Base-by-base conservation (phyloP, 92 coral and sea anemone species). In the Plumapathes pennacea region DNA sequence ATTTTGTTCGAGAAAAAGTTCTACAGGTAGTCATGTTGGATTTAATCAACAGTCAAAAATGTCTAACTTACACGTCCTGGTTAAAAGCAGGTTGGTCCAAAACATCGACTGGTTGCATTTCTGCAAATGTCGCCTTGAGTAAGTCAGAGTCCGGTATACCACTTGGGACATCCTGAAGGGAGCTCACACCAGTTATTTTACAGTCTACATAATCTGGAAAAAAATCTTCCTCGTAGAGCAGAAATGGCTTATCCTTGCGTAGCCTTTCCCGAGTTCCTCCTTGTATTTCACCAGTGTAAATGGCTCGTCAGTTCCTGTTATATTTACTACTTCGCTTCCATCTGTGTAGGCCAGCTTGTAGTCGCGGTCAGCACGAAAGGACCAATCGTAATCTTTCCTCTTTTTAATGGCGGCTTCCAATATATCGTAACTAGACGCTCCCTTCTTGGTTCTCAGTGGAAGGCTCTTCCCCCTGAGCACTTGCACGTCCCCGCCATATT, bases 221-320 rank as follows among this genome's bases (percentile, higher is more conserved):
- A n/a, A n/a, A n/a, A n/a, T 41, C 53, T 60, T 38, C 21, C 68
- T 60, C 24, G 33, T 42, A 45, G 39, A 41, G 38, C 37, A 43
- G 54, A 50, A 51, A 29, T 38, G 18, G 33, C 46, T 14, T 13
- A 67, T 67, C 44, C 64, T 31, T 20, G 53, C 11, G 32, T 37
- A 67, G 29, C 64, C 64, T 54, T 67, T 53, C 40, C 74, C 74
- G 14, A 54, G 64, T 55, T 55, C 46, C 44, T 67, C 64, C 48
- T 67, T 67, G 47, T 67, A 67, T 32, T 54, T 54, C 31, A 40
- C 21, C n/a, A 67, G 65, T 41, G 65, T 42, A 48, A 67, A 67
- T 31, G 53, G 45, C 65, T 67, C 75, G 10, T 54, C 59, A 29
- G 65, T 67, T 42, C 75, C 75, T 32, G 75, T 63, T 42, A 67